Percentiles rank a stretch among this genome's conserved stretches.
These are phyloP conservation scores for Parnassius smintheus DNA, from an alignment of 2,888 invertebrate genomes.

Conservation along the genomic window DNA sequence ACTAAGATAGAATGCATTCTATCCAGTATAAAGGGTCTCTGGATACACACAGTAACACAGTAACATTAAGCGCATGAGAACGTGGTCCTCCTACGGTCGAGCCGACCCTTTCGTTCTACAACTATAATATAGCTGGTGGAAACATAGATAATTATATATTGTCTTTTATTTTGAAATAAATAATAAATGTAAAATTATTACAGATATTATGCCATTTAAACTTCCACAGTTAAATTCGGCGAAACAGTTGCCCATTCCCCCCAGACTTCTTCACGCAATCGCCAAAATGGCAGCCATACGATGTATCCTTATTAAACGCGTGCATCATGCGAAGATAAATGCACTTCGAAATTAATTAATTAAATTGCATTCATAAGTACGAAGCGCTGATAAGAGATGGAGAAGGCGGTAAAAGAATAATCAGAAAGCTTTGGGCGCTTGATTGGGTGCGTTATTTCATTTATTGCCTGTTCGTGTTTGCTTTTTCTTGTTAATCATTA, in stretches of 20 bases:
- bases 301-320: conserved; percentile 61
- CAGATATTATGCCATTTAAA: not conserved
- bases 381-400: conserved; percentile 30
- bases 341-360: conserved; percentile 74
- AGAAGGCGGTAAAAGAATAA: conserved; percentile 40
- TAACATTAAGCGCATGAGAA: too few species aligned
- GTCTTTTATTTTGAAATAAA: too few species aligned
- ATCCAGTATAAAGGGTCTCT: too few species aligned
- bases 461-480: conserved; percentile 38
- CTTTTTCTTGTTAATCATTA: conserved; percentile 37
- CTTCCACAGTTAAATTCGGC: conserved; percentile 11
- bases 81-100: too few species aligned
- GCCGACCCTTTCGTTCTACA: too few species aligned
- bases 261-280: conserved; percentile 56
- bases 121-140: too few species aligned
- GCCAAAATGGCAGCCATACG: conserved; percentile 27
- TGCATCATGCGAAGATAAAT: conserved; percentile 73
- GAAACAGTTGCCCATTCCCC: conserved; percentile 40
- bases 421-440: conserved; percentile 38
- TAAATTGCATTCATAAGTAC: conserved; percentile 67
- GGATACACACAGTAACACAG: too few species aligned
- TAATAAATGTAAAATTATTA: not conserved
- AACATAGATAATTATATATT: too few species aligned
- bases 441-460: conserved; percentile 50
- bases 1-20: too few species aligned